phyloP scores from a whole-genome alignment of 2,797 vertebrate species.

The Coendou prehensilis region DNA sequence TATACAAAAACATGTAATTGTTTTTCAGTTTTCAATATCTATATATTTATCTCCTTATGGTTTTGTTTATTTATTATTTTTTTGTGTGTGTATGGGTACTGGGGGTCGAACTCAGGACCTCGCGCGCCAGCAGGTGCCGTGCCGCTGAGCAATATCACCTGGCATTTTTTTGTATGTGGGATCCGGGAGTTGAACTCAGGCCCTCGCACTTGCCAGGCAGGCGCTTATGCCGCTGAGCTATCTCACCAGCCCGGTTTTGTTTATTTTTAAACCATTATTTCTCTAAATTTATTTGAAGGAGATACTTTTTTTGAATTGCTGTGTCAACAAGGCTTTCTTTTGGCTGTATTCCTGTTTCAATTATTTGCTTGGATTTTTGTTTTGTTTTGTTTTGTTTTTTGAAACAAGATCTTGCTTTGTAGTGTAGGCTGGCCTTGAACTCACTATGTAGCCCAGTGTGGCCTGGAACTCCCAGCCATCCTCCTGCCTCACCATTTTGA shows the following conservation, averaged over 20 bases:
- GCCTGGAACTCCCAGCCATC: background rate
- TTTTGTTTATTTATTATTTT: background rate
- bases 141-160: no score
- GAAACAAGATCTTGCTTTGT: background rate
- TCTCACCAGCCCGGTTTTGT: no score
- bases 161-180: no score
- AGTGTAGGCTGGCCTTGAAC: background rate
- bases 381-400: background rate
- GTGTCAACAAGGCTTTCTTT: background rate
- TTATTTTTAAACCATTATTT: background rate
- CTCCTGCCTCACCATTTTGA: background rate
- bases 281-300: background rate
- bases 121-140: no score
- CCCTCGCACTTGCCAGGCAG: no score
- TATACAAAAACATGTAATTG: background rate
- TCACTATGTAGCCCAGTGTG: background rate
- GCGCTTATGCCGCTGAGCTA: no score
- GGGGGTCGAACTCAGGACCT: no score
- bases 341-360: background rate
- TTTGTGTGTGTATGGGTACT: no score
- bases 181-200: no score
- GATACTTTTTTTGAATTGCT: background rate
- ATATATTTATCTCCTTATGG: background rate
- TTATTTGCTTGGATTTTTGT: background rate
- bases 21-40: background rate